phyloP scores from a whole-genome alignment of 2,113 vertebrate genomes.

The Centrocercus urophasianus region DNA sequence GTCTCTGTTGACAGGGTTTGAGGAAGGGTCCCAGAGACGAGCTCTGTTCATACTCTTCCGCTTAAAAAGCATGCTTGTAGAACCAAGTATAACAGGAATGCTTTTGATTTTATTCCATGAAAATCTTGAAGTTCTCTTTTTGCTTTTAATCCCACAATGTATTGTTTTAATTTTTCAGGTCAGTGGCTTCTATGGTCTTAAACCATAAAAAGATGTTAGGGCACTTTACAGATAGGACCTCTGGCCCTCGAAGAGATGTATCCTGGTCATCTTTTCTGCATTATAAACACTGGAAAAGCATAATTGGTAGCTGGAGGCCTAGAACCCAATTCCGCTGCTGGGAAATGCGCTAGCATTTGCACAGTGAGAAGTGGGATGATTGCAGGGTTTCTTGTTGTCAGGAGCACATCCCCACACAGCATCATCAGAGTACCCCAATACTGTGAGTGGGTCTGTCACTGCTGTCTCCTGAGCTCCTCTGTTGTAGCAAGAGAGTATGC shows the following conservation, averaged over 20 bases:
- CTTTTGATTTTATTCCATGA: not conserved
- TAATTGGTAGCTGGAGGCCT: not conserved
- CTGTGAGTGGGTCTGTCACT: fast-evolving
- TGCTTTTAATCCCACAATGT: not conserved
- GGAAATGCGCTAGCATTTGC: not conserved
- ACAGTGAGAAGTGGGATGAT: not conserved
- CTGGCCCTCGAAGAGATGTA: not conserved
- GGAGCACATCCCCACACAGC: fast-evolving
- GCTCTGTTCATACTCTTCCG: not conserved
- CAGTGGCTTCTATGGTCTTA: not conserved
- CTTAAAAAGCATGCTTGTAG: not conserved
- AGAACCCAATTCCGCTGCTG: not conserved
- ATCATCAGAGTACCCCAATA: fast-evolving
- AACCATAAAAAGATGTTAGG: not conserved
- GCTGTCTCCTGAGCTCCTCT: not conserved
- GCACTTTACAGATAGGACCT: not conserved
- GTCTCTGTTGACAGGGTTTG: not conserved
- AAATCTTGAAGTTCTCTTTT: not conserved
- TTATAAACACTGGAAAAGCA: not conserved
- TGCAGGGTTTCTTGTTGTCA: not conserved
- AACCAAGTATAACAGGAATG: not conserved
- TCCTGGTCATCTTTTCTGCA: not conserved
- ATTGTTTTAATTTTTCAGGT: not conserved
- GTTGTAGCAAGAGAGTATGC: not conserved
- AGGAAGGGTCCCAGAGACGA: not conserved